These are phyloP conservation scores for Drosophila vallismaia DNA, from an alignment of 2,888 invertebrate species.

Conservation along the genomic window DNA sequence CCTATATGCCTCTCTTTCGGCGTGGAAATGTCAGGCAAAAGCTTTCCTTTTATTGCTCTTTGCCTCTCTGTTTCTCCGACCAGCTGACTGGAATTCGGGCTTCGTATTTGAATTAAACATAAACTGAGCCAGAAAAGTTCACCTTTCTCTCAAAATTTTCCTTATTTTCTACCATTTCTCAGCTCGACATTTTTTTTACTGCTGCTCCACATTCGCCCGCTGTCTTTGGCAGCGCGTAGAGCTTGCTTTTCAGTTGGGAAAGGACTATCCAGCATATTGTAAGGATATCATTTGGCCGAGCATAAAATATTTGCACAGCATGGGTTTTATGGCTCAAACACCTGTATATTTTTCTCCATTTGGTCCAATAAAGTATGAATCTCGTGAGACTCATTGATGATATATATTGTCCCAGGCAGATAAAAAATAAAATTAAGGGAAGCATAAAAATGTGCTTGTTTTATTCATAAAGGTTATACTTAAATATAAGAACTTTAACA, in stretches of 20 bases:
- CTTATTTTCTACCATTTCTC: constrained; percentile 49
- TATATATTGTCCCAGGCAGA: neutral
- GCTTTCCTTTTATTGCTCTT: constrained; percentile 11
- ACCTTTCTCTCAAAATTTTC: constrained; percentile 10
- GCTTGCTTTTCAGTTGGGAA: constrained; percentile 7
- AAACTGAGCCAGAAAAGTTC: constrained; percentile 12
- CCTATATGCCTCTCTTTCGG: constrained; percentile 4
- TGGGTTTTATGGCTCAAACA: constrained; percentile 59
- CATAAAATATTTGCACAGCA: constrained; percentile 14
- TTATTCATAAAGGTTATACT: neutral
- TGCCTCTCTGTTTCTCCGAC: constrained; percentile 13
- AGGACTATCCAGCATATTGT: neutral
- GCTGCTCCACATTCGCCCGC: constrained; percentile 62
- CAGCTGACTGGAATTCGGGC: constrained; percentile 59
- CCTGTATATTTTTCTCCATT: constrained; percentile 29
- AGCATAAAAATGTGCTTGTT: neutral
- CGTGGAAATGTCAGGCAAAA: neutral
- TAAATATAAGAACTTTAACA: neutral
- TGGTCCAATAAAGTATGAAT: neutral
- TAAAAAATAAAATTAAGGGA: neutral
- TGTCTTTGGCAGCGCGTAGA: constrained; percentile 53
- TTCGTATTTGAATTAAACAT: constrained; percentile 30
- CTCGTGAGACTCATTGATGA: neutral
- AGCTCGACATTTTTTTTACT: constrained; percentile 36
- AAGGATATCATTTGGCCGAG: neutral